These are phyloP conservation scores for Drosophila aff. DNA, from an alignment of 1,140 invertebrate species.

Conservation along the genomic window DNA sequence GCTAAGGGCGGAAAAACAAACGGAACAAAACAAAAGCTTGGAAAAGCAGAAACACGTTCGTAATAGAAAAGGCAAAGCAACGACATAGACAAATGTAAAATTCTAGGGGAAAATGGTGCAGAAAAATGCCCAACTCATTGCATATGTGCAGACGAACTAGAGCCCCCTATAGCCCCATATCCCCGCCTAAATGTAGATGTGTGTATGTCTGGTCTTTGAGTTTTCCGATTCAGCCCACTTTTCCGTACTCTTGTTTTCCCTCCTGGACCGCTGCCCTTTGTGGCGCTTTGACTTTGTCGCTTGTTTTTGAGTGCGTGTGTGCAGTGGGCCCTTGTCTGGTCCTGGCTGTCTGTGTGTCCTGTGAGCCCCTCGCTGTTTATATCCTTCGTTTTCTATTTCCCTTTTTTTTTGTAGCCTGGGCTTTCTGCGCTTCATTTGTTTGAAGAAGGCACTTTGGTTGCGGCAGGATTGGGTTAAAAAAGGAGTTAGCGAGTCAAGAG, in stretches of 20 bases:
- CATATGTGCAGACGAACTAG: constrained; percentile 51
- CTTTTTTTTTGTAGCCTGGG: constrained; percentile 19
- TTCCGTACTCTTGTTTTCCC: background rate
- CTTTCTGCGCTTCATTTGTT: constrained; percentile 49
- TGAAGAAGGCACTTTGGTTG: constrained; percentile 40
- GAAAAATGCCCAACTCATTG: constrained; percentile 69
- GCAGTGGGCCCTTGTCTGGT: constrained; percentile 42
- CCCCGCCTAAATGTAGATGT: constrained; percentile 6
- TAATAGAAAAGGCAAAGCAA: constrained; percentile 61
- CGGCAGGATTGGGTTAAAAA: constrained; percentile 18
- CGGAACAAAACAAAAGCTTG: constrained; percentile 15
- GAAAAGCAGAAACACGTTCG: constrained; percentile 66
- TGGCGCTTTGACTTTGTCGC: constrained; percentile 64
- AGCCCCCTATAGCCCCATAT: constrained; percentile 4
- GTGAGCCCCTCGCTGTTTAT: constrained; percentile 24
- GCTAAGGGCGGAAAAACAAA: constrained; percentile 46
- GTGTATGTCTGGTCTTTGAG: constrained; percentile 22
- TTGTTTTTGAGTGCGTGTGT: constrained; percentile 52
- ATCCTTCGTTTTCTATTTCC: constrained; percentile 27
- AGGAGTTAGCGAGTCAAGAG: constrained; percentile 14
- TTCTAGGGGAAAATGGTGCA: constrained; percentile 58
- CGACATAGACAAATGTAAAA: constrained; percentile 66
- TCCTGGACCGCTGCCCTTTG: constrained; percentile 23
- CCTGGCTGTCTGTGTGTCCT: constrained; percentile 20
- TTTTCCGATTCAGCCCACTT: constrained; percentile 19